Evolutionary conservation across 2,888 invertebrate species (phyloP), one percentile per base, ranked within the genome.

Genomic region (Oeneis ivallda): DNA sequence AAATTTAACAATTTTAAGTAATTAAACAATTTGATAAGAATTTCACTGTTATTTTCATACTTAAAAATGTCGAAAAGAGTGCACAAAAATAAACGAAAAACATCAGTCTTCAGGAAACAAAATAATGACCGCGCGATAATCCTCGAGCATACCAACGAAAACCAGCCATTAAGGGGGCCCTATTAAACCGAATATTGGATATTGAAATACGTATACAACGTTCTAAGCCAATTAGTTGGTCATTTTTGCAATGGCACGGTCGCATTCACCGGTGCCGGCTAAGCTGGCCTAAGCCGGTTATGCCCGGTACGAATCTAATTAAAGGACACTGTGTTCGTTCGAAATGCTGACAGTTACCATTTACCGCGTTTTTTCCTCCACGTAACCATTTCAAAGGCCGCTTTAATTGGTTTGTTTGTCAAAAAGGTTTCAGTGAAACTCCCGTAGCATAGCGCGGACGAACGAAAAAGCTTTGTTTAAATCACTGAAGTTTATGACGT

Each of bases 141-240:
- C 75, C 72, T 54, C 62, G 74, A 68, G 68, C 71, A 74, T 74
- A 75, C 70, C 68, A 74, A 74, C 74, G 72, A 60, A 54, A 65
- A 66, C 53, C 71, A 71, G 75, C 79, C 79, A 81, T 85, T 84
- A 80, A 81, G 80, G 77, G 79, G 82, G 81, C 74, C 76, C 84
- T 82, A 82, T 85, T 85, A 82, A 81, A 81, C 79, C 74, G 83
- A 80, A 85, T 87, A 88, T 89, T 85, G 85, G 85, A 84, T 87
- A 87, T 86, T 83, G 84, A 85, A 87, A 84, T 83, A 83, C 81
- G 86, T 85, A 84, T 84, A 76, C 78, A 84, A 83, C 84, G 84
- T 86, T 84, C 86, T 90, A 89, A 90, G 90, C 91, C 91, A 90
- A 89, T 90, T 91, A 91, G 89, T 82, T 87, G 87, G 84, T 86